Base-by-base conservation (phyloP, 2,113 vertebrate species). In the Gallinago jamesoni region DNA sequence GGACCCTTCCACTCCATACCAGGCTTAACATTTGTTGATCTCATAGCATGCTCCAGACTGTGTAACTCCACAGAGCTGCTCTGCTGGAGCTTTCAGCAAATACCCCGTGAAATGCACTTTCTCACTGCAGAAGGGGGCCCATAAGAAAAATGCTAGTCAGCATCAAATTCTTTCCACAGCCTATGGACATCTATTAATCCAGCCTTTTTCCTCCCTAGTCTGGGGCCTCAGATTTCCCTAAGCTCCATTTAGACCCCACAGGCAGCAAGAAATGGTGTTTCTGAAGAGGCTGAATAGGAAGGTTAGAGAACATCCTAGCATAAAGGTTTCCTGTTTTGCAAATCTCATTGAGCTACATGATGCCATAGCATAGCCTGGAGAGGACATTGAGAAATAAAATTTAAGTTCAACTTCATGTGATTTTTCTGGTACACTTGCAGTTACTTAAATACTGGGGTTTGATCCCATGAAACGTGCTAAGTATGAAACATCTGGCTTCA, bases 131-230 rank as follows among this genome's bases (percentile, higher is more conserved):
- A 96, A 96, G 69, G 69, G 33, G 72, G 69, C 73, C 89, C 84
- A 37, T 28, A 48, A 96, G 80, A 81, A 95, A 95, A 94, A 75
- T 5, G 22, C 50, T 91, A 93, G 69, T 87, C 94, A 94, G 77
- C 94, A 92, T 41, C 73, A 89, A 90, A 94, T 95, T 96, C 92
- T 91, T 97, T 96, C 74, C 70, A 84, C 83, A 82, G 84, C 14
- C 57, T 76, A 66, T 68, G 77, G 90, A 73, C 67, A 66, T 77
- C 63, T 84, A 92, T 84, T 96, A 95, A 91, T 66, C 75, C 77
- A 89, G 31, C 5, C 20, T 28, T 89, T 84, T 92, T 94, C 80
- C 84, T 95, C 28, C 45, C 21, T 82, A 62, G 69, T 39, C 78
- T 33, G 33, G 64, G 66, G 84, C 84, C 84, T 84, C 21, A 1